Evolutionary conservation across 2,797 vertebrate genomes (phyloP).

Genomic region (Leuciscus waleckii): DNA sequence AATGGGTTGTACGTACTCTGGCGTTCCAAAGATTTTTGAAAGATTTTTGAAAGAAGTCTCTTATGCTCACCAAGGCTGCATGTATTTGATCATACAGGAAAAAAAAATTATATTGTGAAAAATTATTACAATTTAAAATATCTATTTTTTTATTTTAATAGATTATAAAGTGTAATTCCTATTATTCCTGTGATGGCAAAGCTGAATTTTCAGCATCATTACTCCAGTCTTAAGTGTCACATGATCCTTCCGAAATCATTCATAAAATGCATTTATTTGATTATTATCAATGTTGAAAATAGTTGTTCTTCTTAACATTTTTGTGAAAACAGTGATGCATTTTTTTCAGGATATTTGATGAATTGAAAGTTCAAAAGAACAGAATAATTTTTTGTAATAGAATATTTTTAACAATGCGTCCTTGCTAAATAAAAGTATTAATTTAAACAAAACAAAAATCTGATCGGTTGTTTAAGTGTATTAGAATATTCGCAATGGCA

Average conservation of each 20-base stretch:
- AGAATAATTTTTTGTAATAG: not conserved
- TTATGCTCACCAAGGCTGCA: not conserved
- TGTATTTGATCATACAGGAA: not conserved
- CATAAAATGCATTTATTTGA: no score
- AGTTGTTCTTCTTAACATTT: not conserved
- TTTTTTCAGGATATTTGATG: not conserved
- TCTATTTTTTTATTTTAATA: no score
- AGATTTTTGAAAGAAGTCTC: not conserved
- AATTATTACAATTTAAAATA: not conserved
- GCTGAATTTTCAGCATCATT: not conserved
- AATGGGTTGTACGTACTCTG: not conserved
- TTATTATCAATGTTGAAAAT: no score
- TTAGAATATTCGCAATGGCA: not conserved
- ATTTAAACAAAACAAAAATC: not conserved
- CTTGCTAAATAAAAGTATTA: not conserved
- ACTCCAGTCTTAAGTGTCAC: no score
- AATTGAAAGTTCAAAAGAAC: not conserved
- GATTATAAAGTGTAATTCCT: no score
- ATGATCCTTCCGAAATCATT: no score
- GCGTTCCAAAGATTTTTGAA: no score
- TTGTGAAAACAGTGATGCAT: not conserved
- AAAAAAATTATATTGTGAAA: not conserved
- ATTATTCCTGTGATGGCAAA: no score
- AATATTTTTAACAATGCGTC: not conserved
- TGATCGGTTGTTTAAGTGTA: not conserved